Evolutionary conservation across 2,113 vertebrate genomes (phyloP).

Genomic region (Melanerpes formicivorus): DNA sequence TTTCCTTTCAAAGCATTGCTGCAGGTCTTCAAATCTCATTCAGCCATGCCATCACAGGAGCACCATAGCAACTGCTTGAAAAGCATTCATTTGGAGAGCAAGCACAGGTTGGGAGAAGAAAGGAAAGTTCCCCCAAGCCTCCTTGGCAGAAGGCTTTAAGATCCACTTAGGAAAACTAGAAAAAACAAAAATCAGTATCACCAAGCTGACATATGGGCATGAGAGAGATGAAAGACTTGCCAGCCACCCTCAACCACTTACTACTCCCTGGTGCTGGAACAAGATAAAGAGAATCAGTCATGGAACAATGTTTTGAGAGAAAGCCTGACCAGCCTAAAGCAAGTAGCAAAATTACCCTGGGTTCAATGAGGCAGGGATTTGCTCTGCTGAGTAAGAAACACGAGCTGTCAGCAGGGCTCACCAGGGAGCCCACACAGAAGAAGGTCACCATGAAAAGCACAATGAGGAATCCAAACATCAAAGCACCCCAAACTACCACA

Average conservation of each 20-base stretch:
- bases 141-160: neutral
- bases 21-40: neutral
- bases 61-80: conserved; percentile 36
- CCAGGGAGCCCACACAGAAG: neutral
- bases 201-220: conserved; percentile 1
- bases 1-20: neutral
- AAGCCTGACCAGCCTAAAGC: conserved; percentile 15
- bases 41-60: neutral
- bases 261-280: conserved; percentile 20
- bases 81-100: conserved; percentile 2
- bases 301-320: conserved; percentile 19
- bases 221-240: conserved; percentile 45
- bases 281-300: conserved; percentile 48
- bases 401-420: neutral
- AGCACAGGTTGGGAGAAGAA: neutral
- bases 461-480: conserved; percentile 20
- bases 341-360: neutral
- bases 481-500: neutral
- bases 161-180: neutral
- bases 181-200: neutral
- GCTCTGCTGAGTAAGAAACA: neutral
- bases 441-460: conserved; percentile 11
- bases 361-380: conserved; percentile 11
- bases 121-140: conserved; percentile 3
- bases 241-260: neutral